Conservation (phyloP, 1,140 invertebrate species). For the Nebria ingens region DNA sequence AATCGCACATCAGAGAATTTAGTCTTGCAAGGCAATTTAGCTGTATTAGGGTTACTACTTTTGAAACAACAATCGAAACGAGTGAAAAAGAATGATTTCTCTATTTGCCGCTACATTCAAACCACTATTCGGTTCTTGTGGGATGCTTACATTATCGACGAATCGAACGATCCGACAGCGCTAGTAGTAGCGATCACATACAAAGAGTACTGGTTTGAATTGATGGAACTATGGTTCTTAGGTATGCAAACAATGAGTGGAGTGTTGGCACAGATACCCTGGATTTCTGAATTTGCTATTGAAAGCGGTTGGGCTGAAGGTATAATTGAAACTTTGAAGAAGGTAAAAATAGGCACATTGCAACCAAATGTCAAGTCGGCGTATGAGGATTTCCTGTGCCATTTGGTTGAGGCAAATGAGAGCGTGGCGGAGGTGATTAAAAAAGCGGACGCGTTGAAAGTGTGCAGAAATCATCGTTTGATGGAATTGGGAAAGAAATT, state of each 20-base stretch:
- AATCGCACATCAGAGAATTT: conserved; percentile 75
- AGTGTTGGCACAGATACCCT: conserved; percentile 67
- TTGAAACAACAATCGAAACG: conserved; percentile 72
- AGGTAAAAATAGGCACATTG: conserved; percentile 69
- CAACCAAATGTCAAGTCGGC: conserved; percentile 76
- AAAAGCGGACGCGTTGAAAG: conserved; percentile 68
- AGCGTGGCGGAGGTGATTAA: conserved; percentile 65
- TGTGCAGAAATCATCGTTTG: conserved; percentile 75
- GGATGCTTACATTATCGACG: conserved; percentile 84
- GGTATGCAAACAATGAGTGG: conserved; percentile 85
- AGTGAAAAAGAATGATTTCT: conserved; percentile 77
- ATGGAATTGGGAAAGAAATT: conserved; percentile 80
- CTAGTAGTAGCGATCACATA: conserved; percentile 76
- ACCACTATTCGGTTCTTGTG: conserved; percentile 80
- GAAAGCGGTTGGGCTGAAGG: conserved; percentile 88
- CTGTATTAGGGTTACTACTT: conserved; percentile 69
- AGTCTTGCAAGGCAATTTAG: conserved; percentile 72
- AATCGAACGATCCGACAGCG: conserved; percentile 67
- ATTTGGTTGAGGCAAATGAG: conserved; percentile 70
- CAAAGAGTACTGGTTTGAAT: conserved; percentile 76
- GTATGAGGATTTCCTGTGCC: conserved; percentile 80
- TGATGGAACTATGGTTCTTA: conserved; percentile 85
- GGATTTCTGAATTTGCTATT: conserved; percentile 82
- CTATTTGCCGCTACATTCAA: conserved; percentile 77
- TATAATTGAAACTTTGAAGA: conserved; percentile 66